Evolutionary conservation across 1,140 invertebrate genomes (phyloP).

Genomic region (Agrypnia vestita): DNA sequence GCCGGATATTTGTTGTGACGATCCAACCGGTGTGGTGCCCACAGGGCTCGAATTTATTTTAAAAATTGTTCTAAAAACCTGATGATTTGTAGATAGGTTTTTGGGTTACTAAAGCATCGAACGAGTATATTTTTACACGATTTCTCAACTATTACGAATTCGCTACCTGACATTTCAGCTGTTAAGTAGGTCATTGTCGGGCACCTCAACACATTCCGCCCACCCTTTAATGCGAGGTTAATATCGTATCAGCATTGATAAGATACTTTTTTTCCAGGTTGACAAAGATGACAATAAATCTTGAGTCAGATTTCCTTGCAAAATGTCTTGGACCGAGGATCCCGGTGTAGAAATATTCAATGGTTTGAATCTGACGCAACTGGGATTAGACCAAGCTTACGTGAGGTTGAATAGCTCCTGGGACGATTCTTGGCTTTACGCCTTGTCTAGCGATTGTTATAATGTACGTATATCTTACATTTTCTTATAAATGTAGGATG

Average conservation of each 20-base stretch:
- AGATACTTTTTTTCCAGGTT: no score
- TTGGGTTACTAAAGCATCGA: no score
- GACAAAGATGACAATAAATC: no score
- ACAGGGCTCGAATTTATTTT: no score
- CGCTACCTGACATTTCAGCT: not conserved
- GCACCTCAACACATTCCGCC: not conserved
- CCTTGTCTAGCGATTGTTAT: slow-evolving; percentile 75
- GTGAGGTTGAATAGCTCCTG: slow-evolving; percentile 66
- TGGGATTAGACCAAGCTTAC: slow-evolving; percentile 76
- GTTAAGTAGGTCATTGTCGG: not conserved
- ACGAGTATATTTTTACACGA: no score
- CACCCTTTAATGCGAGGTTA: not conserved
- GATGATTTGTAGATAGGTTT: no score
- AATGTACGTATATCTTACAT: slow-evolving; percentile 67
- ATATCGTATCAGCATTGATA: not conserved
- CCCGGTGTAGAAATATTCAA: slow-evolving; percentile 66
- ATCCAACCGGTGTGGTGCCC: no score
- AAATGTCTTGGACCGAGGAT: slow-evolving; percentile 68
- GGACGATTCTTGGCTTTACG: slow-evolving; percentile 71
- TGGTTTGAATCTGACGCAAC: slow-evolving; percentile 67
- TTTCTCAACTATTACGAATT: no score
- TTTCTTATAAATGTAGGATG: not conserved
- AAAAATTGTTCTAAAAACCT: no score
- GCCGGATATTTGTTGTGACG: no score
- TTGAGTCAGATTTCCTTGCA: not conserved